Evolutionary conservation across 2,888 invertebrate genomes (phyloP).

Genomic region (Blera fallax): DNA sequence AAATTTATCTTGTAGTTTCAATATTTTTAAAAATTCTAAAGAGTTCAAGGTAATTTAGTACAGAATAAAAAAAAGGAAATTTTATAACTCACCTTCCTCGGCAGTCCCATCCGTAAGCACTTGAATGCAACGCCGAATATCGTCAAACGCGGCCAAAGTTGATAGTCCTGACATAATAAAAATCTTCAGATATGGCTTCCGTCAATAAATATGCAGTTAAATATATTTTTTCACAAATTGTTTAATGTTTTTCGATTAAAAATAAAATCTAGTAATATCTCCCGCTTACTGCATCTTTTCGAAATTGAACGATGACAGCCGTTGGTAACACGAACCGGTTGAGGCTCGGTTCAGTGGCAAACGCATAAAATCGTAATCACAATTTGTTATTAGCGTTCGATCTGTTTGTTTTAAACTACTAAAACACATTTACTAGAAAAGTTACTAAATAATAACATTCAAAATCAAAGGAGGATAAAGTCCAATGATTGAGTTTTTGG

Average conservation of each 20-base stretch:
- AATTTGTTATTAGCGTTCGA: not conserved
- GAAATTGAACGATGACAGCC: slow-evolving; percentile 65
- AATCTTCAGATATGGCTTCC: not conserved
- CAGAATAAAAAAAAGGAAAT: not conserved
- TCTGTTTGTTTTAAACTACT: not conserved
- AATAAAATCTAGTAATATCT: not conserved
- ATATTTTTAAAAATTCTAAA: slow-evolving; percentile 88
- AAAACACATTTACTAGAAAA: too few relatives aligned
- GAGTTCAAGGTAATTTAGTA: slow-evolving; percentile 2
- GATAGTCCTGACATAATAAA: slow-evolving; percentile 81
- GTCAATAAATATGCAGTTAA: not conserved
- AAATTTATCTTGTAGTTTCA: slow-evolving; percentile 88
- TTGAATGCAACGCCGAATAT: slow-evolving; percentile 86
- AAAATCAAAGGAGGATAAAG: too few relatives aligned
- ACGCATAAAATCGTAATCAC: not conserved
- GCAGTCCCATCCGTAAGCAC: slow-evolving; percentile 86
- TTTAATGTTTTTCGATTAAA: slow-evolving; percentile 4
- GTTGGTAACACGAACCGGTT: slow-evolving; percentile 52
- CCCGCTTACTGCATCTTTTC: slow-evolving; percentile 58
- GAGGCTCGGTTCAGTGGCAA: slow-evolving; percentile 17
- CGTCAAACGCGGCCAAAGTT: slow-evolving; percentile 87
- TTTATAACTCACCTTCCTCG: slow-evolving; percentile 84
- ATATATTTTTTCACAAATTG: not conserved
- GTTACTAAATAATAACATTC: too few relatives aligned
- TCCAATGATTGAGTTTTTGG: too few relatives aligned